Evolutionary conservation across 2,113 vertebrate species (phyloP), one percentile per base, ranked within the genome.

Genomic region (Monarcha castaneiventris): DNA sequence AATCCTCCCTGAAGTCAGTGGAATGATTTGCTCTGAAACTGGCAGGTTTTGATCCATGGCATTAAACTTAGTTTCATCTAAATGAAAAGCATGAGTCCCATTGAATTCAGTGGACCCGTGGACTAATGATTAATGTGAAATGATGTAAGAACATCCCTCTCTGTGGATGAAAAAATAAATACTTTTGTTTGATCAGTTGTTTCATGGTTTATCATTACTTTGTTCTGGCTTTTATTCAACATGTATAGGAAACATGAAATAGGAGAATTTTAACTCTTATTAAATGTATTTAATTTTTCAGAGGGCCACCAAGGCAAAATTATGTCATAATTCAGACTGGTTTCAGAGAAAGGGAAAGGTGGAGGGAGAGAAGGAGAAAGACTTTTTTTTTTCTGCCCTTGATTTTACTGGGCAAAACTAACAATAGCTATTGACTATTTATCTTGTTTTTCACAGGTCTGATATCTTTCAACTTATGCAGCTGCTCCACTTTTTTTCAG

Each of bases 301-400:
- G 35, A 84, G 75, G 79, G 59, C 26, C 87, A 66, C 58, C 87
- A 74, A 88, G 61, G 44, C 33, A 96, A 96, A 96, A 54, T 25
- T 26, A 63, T 58, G 9, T 81, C 51, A 29, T 59, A 33, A 32
- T 21, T 71, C 44, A 75, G 68, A 91, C 56, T 7, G 7, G 12
- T 81, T 29, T 80, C 39, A 90, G 35, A 83, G 87, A 72, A 91
- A 58, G 17, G 13, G 11, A 52, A 87, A 93, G 3, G 13, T 52
- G 25, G 18, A 83, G 7, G 2, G 11, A 93, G 3, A 8, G 41
- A 90, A 89, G 22, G 23, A 80, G 49, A 93, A 91, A 89, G 6
- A 58, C 33, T 19, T 10, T 39, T 64, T 44, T 84, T 79, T 20
- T 55, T 54, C 48, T 80, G 10, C 14, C 13, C 44, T 72, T 51